Evolutionary conservation across 2,797 vertebrate species (phyloP).

Genomic region (Myotis myotis): DNA sequence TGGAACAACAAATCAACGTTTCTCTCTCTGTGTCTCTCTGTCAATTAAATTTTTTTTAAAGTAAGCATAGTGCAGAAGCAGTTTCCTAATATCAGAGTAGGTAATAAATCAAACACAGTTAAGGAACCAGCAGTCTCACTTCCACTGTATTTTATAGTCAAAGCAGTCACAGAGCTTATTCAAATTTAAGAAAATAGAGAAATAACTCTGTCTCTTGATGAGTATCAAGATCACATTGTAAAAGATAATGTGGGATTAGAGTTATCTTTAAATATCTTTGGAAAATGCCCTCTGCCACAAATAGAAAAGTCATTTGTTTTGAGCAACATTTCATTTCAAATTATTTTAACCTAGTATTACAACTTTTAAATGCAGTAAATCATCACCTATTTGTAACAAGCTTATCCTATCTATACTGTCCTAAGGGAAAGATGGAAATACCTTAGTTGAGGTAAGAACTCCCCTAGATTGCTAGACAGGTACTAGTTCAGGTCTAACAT

Average conservation of each 20-base stretch:
- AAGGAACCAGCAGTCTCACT: background rate
- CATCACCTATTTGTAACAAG: background rate
- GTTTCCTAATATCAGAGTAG: background rate
- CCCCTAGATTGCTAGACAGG: background rate
- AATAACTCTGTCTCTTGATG: background rate
- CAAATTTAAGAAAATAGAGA: background rate
- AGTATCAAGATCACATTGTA: background rate
- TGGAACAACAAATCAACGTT: no score
- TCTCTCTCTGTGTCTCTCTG: no score
- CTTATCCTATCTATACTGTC: background rate
- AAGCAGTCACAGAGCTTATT: background rate
- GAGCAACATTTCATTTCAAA: constrained; percentile 4
- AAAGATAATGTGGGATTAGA: background rate
- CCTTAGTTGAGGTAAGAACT: background rate
- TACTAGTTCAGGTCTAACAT: background rate
- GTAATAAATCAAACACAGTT: background rate
- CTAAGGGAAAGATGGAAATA: background rate
- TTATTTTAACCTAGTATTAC: background rate
- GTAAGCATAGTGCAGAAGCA: background rate
- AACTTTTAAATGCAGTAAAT: background rate
- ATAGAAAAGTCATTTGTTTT: constrained; percentile 18
- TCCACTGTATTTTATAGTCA: background rate
- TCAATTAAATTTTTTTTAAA: no score
- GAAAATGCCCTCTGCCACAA: background rate
- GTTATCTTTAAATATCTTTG: background rate